Evolutionary conservation across 2,113 vertebrate genomes (phyloP).

Genomic region (Tychaedon coryphoeus): DNA sequence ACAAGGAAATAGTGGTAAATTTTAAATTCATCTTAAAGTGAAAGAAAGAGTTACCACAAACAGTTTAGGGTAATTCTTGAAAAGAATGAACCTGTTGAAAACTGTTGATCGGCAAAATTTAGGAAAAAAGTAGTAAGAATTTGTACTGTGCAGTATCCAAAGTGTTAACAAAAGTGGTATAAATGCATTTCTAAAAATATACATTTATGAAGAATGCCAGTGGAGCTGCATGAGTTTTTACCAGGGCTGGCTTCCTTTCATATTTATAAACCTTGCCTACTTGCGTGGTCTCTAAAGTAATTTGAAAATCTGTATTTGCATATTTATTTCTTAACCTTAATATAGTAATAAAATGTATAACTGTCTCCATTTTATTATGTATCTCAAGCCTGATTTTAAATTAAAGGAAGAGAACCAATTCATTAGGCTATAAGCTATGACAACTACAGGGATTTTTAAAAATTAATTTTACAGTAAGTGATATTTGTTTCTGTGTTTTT

Average conservation of each 20-base stretch:
- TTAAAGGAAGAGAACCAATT: slow-evolving; percentile 12
- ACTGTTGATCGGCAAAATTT: not conserved
- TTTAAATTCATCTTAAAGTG: not conserved
- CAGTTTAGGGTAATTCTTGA: not conserved
- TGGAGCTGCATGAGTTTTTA: not conserved
- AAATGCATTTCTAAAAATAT: slow-evolving; percentile 32
- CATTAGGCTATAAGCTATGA: not conserved
- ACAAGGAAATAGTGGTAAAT: not conserved
- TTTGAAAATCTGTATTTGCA: slow-evolving; percentile 34
- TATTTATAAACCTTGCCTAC: slow-evolving; percentile 33
- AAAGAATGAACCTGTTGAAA: not conserved
- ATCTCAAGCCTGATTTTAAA: slow-evolving; percentile 5
- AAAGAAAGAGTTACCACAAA: not conserved
- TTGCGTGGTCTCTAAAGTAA: not conserved
- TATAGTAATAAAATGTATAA: not conserved
- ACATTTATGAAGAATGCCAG: not conserved
- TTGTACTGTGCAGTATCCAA: not conserved
- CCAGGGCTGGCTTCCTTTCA: slow-evolving; percentile 6
- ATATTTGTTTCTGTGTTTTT: not conserved
- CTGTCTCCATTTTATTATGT: not conserved
- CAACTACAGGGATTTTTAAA: not conserved
- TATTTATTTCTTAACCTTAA: slow-evolving; percentile 54
- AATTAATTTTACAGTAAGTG: not conserved
- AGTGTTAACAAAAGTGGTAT: not conserved
- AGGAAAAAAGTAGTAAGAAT: not conserved